Base-by-base conservation (phyloP, 1,140 invertebrate species). In the Bombus pyrosoma region DNA sequence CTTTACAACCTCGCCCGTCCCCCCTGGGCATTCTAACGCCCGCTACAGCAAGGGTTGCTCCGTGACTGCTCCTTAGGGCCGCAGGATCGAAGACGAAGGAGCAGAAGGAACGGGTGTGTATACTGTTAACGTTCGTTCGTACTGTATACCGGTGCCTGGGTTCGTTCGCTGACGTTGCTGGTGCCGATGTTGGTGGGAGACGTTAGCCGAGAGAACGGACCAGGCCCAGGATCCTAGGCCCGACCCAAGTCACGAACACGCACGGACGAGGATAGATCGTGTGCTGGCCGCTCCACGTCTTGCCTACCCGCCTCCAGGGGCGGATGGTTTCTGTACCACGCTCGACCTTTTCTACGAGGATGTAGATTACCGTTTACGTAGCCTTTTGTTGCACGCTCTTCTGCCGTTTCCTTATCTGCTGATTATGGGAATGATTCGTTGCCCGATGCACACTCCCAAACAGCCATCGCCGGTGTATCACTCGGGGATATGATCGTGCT, bases 161-260 rank as follows among this genome's bases (percentile, higher is more conserved):
- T 68, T 59, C 62, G 81, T 76, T 37, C 25, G 4, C 34, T 22
- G 34, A 25, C 25, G 69, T 28, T 41, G 69, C 28, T 6, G 47
- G 47, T 39, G 12, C 12, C 25, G 37, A 9, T 3, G 64, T n/a
- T 47, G 76, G 82, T 62, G 73, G 80, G 85, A 81, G 89, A 57
- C 71, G 47, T 53, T 53, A 53, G 18, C 47, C 47, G 64, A 81
- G 81, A 89, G 88, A 87, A 83, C 85, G 81, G 62, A 76, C n/a
- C 47, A 41, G 62, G 76, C 37, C 81, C 66, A 71, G 69, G 66
- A 43, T 81, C 75, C 74, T 90, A 85, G 83, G 76, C 39, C 87
- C 81, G 89, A 86, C 71, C 89, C 89, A 71, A 90, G 90, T 91
- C 90, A 91, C 90, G 90, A 91, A 88, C 90, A 91, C 90, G 90